phyloP scores from a whole-genome alignment of 1,140 invertebrate species.

The Heliconius eleuchia region DNA sequence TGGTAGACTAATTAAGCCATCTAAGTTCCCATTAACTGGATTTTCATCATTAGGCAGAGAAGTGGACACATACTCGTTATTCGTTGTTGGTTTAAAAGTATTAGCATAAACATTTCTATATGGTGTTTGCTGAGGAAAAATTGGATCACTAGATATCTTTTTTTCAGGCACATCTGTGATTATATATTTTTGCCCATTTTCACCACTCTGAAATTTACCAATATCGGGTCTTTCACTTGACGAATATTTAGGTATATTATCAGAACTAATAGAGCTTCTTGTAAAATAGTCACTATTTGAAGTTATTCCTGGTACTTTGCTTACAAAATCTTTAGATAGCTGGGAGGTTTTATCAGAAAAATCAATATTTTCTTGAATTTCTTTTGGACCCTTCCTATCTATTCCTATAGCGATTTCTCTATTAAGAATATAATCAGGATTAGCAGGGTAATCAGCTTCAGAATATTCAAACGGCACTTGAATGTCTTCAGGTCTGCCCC shows the following conservation, averaged over 20 bases:
- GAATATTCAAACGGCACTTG: conserved; percentile 52
- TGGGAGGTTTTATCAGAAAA: neutral
- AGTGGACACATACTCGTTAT: neutral
- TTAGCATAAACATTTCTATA: neutral
- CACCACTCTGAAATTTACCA: neutral
- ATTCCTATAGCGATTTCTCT: conserved; percentile 33
- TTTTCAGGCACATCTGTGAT: neutral
- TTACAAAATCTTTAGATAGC: neutral
- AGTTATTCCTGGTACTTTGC: neutral
- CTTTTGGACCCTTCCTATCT: conserved; percentile 30
- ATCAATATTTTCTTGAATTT: neutral
- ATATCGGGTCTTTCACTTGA: neutral
- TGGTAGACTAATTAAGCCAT: neutral
- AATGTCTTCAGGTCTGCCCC: conserved; percentile 72
- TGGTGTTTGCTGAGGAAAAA: neutral
- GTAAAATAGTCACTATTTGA: neutral
- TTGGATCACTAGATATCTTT: neutral
- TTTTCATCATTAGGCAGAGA: neutral
- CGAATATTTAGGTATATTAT: neutral
- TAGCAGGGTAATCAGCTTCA: conserved; percentile 27
- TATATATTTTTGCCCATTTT: neutral
- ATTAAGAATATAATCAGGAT: neutral
- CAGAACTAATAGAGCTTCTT: neutral
- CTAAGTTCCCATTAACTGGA: neutral
- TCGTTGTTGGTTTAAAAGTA: neutral